Base-by-base conservation (phyloP, 2,113 vertebrate genomes). In the Chlamydotis undulata region DNA sequence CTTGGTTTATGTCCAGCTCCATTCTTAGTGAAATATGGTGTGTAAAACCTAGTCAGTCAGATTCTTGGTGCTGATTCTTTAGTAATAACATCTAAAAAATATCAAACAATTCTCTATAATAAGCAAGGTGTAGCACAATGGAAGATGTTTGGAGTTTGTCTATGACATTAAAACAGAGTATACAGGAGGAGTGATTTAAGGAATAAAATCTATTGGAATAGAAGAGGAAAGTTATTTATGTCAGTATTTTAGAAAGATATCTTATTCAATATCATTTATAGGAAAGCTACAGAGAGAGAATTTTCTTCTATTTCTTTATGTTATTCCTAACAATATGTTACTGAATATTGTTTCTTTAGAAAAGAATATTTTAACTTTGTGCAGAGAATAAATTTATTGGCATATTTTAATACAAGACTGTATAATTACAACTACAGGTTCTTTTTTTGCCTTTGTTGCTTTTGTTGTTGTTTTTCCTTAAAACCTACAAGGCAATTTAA, bases 401-500 rank as follows among this genome's bases (percentile, higher is more conserved):
- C 41, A 18, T 84, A 53, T 49, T 84, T 94, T 83, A 87, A 91
- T 83, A 37, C 2, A 87, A 12, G 14, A 28, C 7, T 47, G 10
- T 41, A 35, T 49, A 83, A 85, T 83, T 95, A 53, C 63, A 80
- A 26, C 18, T 84, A 4, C 83, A 83, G 56, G 81, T 47, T n/a
- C 4, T 50, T 83, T 91, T 68, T 35, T 53, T 65, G n/a, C 60
- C 18, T 31, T 50, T 16, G 16, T 33, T 84, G 80, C 26, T 31
- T 29, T 49, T 55, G 22, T 35, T 83, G 31, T 52, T 77, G 45
- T 77, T 92, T 89, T 87, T 59, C 83, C 77, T 63, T 77, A 85
- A 94, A 94, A 90, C 47, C 35, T 82, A 80, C 14, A 35, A 82
- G 63, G 84, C 69, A 93, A 89, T 97, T 97, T 96, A 89, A 49